Evolutionary conservation across 53 echinoderm and acorn worm species (phyloP).

Genomic region (Zoroaster sp.): DNA sequence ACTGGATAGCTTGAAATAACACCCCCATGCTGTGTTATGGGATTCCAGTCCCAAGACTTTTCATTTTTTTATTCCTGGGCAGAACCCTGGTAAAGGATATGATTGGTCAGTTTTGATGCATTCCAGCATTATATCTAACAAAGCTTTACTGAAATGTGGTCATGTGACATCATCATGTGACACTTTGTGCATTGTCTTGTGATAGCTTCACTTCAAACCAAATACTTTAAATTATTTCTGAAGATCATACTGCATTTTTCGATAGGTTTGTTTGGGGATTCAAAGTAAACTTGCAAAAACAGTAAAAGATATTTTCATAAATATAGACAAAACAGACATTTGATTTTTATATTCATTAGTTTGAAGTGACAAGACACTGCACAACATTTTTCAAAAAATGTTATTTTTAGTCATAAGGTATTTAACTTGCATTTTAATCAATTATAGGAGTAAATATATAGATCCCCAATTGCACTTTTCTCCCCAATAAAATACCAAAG

Average conservation of each 20-base stretch:
- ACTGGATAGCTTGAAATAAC: no score
- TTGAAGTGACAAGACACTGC: conserved; percentile 4
- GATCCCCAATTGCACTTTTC: conserved; percentile 54
- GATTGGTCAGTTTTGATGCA: no score
- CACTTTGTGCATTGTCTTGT: no score
- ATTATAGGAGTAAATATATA: conserved; percentile 15
- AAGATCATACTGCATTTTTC: background rate
- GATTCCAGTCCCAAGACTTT: no score
- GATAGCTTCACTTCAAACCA: no score
- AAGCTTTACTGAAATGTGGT: no score
- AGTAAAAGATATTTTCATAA: background rate
- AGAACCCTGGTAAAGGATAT: no score
- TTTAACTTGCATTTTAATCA: conserved; percentile 36
- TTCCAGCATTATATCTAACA: no score
- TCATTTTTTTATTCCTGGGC: no score
- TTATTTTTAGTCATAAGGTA: background rate
- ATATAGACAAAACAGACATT: background rate
- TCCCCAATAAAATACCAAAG: conserved; percentile 57
- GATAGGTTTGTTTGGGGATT: background rate
- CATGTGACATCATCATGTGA: no score
- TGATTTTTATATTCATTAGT: background rate
- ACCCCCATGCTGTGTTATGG: no score
- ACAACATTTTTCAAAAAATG: background rate
- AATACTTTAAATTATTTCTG: no score
- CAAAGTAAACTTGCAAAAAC: background rate